Evolutionary conservation across 1,140 invertebrate genomes (phyloP).

Genomic region (Lamellibrachia luymesi): DNA sequence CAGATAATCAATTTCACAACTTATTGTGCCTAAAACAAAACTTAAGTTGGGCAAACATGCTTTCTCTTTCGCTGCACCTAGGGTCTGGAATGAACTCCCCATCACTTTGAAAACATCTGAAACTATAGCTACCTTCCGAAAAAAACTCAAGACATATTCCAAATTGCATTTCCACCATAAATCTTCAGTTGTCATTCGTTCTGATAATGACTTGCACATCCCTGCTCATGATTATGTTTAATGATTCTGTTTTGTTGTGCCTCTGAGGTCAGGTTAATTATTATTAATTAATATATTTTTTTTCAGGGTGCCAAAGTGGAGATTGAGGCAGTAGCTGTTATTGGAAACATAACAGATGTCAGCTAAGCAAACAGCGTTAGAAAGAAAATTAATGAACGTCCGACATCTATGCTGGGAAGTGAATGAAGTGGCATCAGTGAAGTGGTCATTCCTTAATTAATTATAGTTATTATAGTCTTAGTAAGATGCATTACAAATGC

Average conservation of each 20-base stretch:
- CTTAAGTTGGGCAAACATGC: no score
- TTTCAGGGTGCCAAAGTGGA: conserved; percentile 3
- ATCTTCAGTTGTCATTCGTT: no score
- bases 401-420: neutral
- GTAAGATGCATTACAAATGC: no score
- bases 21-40: no score
- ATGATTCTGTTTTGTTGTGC: neutral
- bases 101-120: no score
- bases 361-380: neutral
- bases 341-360: conserved; percentile 5
- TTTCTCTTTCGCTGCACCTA: no score
- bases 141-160: no score
- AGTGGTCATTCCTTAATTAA: neutral
- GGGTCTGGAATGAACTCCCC: no score
- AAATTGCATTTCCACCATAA: no score
- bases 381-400: neutral
- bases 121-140: no score
- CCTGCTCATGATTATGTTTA: neutral
- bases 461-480: neutral
- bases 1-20: no score
- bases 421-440: neutral
- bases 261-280: neutral
- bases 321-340: conserved; percentile 2
- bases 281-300: neutral
- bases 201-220: neutral